A percentile compares a stretch with the other conserved stretches of the same genome.
These are phyloP conservation scores for Serilophus lunatus DNA, from an alignment of 2,113 vertebrate genomes.

Conservation along the genomic window DNA sequence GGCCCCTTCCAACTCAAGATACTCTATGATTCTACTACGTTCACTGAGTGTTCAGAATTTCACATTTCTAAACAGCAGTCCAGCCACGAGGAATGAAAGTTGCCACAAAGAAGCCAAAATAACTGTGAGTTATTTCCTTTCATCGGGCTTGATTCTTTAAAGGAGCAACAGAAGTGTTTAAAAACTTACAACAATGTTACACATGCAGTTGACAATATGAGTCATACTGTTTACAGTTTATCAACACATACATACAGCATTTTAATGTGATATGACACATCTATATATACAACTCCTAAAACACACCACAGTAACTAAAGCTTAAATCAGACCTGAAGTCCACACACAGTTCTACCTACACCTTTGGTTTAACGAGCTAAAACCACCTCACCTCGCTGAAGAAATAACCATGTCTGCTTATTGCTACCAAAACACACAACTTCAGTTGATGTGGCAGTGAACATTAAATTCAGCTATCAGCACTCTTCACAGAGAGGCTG, in stretches of 20 bases:
- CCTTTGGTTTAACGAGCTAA: not conserved
- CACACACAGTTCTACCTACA: not conserved
- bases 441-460: not conserved
- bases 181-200: not conserved
- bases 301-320: not conserved
- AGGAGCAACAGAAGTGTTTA: not conserved
- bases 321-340: not conserved
- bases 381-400: not conserved
- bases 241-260: not conserved
- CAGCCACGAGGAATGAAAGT: not conserved
- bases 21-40: not conserved
- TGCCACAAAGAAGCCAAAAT: not conserved
- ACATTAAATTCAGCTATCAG: not conserved
- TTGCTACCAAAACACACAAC: not conserved
- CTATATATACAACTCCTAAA: not conserved
- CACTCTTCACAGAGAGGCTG: not conserved
- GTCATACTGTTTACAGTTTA: not conserved
- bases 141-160: not conserved
- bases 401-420: not conserved
- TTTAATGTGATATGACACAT: not conserved
- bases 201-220: not conserved
- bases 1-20: not conserved
- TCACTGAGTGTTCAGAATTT: not conserved
- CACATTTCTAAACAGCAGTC: not conserved
- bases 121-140: not conserved